Evolutionary conservation across 2,113 vertebrate species (phyloP).

Genomic region (Crypturellus undulatus): DNA sequence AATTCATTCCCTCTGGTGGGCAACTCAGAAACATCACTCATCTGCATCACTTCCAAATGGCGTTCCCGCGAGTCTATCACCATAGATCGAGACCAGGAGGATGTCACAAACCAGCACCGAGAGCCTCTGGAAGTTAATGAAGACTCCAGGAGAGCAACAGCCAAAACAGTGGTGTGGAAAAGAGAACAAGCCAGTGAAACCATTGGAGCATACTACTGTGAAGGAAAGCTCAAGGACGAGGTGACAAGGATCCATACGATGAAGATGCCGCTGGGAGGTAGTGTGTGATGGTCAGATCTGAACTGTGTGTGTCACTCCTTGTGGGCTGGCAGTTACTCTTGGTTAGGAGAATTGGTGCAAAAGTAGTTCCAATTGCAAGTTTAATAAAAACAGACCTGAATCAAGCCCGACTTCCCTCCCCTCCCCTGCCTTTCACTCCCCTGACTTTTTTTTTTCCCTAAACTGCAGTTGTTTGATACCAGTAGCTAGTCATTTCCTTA

Average conservation of each 20-base stretch:
- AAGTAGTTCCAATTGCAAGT: neutral
- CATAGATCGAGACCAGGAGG: slow-evolving; percentile 82
- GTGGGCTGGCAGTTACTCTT: neutral
- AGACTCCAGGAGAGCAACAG: slow-evolving; percentile 77
- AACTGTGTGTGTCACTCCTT: neutral
- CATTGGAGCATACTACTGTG: slow-evolving; percentile 87
- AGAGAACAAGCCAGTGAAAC: slow-evolving; percentile 82
- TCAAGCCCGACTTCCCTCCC: neutral
- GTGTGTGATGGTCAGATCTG: neutral
- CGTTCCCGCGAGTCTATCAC: slow-evolving; percentile 74
- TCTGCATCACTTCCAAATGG: slow-evolving; percentile 87
- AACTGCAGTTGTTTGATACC: neutral
- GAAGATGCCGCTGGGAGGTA: slow-evolving; percentile 90
- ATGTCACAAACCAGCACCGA: slow-evolving; percentile 78
- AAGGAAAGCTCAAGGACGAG: slow-evolving; percentile 80
- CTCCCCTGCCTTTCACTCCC: too few relatives aligned
- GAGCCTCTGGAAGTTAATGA: slow-evolving; percentile 77
- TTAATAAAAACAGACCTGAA: neutral
- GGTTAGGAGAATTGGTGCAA: neutral
- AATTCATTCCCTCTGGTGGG: slow-evolving; percentile 88
- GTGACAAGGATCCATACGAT: slow-evolving; percentile 83
- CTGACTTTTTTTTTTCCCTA: too few relatives aligned
- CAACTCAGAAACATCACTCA: slow-evolving; percentile 82
- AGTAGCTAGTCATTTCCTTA: neutral
- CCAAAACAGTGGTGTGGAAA: slow-evolving; percentile 85